Percentiles rank a stretch among this genome's conserved stretches.
phyloP scores from a whole-genome alignment of 2,797 vertebrate species.

The Lacerta bilineata region DNA sequence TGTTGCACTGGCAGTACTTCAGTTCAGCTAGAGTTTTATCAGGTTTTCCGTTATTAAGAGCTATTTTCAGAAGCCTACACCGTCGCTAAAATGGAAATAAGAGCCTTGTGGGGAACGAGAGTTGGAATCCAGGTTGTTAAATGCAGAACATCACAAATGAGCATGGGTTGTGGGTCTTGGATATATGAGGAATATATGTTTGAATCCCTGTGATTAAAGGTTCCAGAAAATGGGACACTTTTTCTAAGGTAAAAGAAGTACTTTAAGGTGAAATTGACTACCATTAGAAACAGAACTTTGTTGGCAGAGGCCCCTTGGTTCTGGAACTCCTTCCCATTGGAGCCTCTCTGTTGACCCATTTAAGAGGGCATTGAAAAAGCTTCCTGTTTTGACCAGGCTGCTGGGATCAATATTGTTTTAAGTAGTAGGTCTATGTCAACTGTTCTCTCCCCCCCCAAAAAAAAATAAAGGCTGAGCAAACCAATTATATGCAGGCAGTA shows the following conservation, averaged over 20 bases:
- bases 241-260: neutral
- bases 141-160: neutral
- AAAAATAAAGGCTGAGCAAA: neutral
- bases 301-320: neutral
- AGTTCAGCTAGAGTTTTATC: constrained; percentile 41
- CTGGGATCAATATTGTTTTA: neutral
- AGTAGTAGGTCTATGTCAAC: neutral
- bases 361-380: neutral
- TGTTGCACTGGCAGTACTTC: neutral
- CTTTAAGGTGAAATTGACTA: neutral
- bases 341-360: neutral
- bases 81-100: constrained; percentile 33
- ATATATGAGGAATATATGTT: neutral
- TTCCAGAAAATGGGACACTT: neutral
- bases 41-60: constrained; percentile 38
- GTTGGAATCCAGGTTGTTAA: neutral
- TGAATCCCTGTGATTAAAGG: neutral
- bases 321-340: neutral
- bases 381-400: neutral
- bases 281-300: neutral
- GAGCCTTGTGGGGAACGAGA: constrained; percentile 13
- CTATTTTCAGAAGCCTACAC: constrained; percentile 38
- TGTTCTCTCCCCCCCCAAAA: neutral
- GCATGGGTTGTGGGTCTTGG: too few relatives aligned
- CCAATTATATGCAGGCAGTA: neutral